Evolutionary conservation across 2,113 vertebrate species (phyloP).

Genomic region (Ophiodon elongatus): DNA sequence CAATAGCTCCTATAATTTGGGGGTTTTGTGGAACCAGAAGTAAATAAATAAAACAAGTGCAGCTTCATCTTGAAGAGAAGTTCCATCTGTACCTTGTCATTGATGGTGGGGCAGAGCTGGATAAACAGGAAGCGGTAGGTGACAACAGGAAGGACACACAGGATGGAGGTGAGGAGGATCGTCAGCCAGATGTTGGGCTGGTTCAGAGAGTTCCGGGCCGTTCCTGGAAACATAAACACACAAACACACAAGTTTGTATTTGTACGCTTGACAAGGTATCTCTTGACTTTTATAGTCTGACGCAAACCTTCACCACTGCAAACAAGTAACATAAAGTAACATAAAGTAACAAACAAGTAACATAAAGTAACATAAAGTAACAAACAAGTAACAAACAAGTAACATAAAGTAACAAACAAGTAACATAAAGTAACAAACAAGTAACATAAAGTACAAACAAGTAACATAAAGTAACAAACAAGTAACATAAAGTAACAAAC

Average conservation of each 20-base stretch:
- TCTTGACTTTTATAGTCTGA: neutral
- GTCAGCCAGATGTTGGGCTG: conserved; percentile 90
- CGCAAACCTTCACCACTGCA: neutral
- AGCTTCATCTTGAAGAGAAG: neutral
- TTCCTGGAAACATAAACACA: conserved; percentile 82
- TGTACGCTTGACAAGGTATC: neutral
- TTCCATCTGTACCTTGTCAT: conserved; percentile 85
- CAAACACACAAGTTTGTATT: neutral
- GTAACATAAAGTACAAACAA: too few species aligned
- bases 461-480: too few species aligned
- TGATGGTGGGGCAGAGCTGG: conserved; percentile 87
- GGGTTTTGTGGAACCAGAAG: too few species aligned
- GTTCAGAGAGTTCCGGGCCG: conserved; percentile 89
- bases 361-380: too few species aligned
- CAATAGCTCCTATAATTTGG: neutral
- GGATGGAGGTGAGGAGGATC: conserved; percentile 87
- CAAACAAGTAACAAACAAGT: too few species aligned
- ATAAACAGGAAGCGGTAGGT: conserved; percentile 87
- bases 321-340: too few species aligned
- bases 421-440: too few species aligned
- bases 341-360: too few species aligned
- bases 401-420: too few species aligned
- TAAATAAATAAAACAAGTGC: too few species aligned
- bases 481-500: too few species aligned
- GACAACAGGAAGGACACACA: conserved; percentile 91